Conservation (phyloP, 2,113 vertebrate genomes). For the Sterrhoptilus dennistouni region DNA sequence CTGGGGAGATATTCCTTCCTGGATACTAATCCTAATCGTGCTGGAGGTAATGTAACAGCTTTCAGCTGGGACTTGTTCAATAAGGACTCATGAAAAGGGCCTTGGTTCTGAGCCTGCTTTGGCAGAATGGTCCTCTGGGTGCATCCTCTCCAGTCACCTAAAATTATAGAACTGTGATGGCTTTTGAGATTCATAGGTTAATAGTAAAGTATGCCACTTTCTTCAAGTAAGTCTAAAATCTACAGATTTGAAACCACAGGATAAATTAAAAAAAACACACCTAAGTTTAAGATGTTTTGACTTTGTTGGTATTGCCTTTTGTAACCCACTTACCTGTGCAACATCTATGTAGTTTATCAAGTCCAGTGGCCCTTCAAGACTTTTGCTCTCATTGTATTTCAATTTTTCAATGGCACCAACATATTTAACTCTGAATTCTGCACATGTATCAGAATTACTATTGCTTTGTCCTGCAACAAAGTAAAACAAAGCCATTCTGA, state of each 20-base stretch:
- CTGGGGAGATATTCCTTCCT: not conserved
- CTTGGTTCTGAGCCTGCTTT: not conserved
- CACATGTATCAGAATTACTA: conserved; percentile 85
- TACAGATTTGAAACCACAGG: not conserved
- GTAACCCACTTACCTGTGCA: conserved; percentile 83
- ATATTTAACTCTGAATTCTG: conserved; percentile 94
- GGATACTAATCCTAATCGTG: not conserved
- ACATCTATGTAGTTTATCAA: conserved; percentile 96
- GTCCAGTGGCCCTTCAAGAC: conserved; percentile 89
- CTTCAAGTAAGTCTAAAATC: not conserved
- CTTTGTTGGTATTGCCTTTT: not conserved
- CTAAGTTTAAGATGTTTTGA: not conserved
- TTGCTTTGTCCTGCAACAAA: conserved; percentile 82
- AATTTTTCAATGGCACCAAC: conserved; percentile 92
- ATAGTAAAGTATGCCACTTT: not conserved
- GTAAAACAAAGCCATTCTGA: not conserved
- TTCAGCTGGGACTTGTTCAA: not conserved
- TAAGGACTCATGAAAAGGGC: not conserved
- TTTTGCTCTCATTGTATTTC: conserved; percentile 84
- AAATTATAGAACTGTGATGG: not conserved
- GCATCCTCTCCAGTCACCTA: not conserved
- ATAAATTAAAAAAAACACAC: not conserved
- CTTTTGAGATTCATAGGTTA: not conserved
- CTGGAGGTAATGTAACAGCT: not conserved
- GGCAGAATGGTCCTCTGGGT: not conserved